These are phyloP conservation scores for Pituophis catenifer DNA, from an alignment of 2,113 vertebrate species.

Conservation along the genomic window DNA sequence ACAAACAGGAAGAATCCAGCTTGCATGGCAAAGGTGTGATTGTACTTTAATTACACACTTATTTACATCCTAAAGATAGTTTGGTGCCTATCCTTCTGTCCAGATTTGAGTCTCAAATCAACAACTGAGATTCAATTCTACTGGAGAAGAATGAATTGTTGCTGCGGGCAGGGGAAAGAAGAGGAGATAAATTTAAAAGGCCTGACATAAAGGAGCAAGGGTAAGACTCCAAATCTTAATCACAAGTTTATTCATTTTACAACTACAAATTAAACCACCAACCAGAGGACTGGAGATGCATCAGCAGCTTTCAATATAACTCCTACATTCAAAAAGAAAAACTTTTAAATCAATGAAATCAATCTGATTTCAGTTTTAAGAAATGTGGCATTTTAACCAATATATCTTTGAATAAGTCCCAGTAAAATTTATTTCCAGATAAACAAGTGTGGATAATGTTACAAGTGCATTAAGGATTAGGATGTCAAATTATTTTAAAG, in stretches of 20 bases:
- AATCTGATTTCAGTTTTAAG: neutral
- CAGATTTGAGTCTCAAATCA: neutral
- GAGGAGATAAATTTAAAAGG: neutral
- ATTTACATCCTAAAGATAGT: neutral
- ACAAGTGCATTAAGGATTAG: neutral
- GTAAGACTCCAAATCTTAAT: no score
- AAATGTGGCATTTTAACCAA: neutral
- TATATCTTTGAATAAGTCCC: neutral
- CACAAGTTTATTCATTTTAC: neutral
- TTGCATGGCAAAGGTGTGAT: conserved; percentile 3
- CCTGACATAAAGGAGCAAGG: neutral
- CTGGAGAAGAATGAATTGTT: neutral
- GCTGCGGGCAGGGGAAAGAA: neutral
- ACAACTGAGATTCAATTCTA: neutral
- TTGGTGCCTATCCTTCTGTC: neutral
- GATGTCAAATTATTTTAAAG: neutral
- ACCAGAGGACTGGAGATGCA: no score
- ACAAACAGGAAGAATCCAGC: neutral
- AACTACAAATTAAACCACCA: neutral
- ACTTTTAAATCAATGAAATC: neutral
- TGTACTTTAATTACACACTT: conserved; percentile 5
- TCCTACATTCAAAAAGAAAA: neutral
- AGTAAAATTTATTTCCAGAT: neutral
- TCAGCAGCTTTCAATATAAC: neutral
- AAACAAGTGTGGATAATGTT: neutral